Evolutionary conservation across 2,888 invertebrate genomes (phyloP), one percentile per base, ranked within the genome.

Genomic region (Hirtodrosophila histrioides): DNA sequence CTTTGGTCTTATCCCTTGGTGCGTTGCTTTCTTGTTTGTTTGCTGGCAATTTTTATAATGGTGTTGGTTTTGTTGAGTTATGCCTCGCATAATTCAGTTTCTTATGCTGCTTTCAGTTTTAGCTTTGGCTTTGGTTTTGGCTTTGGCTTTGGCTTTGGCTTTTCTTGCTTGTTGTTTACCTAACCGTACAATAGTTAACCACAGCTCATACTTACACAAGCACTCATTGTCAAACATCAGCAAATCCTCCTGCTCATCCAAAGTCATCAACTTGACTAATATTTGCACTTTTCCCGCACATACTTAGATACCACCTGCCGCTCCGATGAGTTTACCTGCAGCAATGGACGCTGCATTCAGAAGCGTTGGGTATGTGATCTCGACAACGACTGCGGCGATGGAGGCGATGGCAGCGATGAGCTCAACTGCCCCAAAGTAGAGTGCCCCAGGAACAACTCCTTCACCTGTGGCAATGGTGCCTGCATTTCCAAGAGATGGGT

Each of bases 251-350:
- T 2, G 6, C 12, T 39, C 12, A 29, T 37, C 45, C 9, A 45
- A 33, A 35, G 8, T 31, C 24, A 36, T 46, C 9, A 50, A 23
- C 23, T 12, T n/a, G 17, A 33, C 64, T 61, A 55, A 58, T 40
- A 55, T 49, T 17, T 9, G 11, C 11, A 44, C 54, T 36, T 48
- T 55, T 55, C 24, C 43, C 31, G 45, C 50, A n/a, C 51, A 27
- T 53, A 61, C 49, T 33, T 53, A 97, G 97, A 97, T 93, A 96
- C 95, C 90, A 97, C 97, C 23, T 98, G 98, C 92, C 95, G 97
- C 76, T 94, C 96, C 53, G 97, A 97, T 91, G 97, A 98, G 92
- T 97, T 97, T 91, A 97, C 97, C n/a, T 98, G 98, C 92, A 94
- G 94, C 53, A 97, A 97, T 90, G 96, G 97, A 60, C 95, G 95